These are phyloP conservation scores for Podarcis muralis DNA, from an alignment of 2,113 vertebrate genomes.

Conservation along the genomic window DNA sequence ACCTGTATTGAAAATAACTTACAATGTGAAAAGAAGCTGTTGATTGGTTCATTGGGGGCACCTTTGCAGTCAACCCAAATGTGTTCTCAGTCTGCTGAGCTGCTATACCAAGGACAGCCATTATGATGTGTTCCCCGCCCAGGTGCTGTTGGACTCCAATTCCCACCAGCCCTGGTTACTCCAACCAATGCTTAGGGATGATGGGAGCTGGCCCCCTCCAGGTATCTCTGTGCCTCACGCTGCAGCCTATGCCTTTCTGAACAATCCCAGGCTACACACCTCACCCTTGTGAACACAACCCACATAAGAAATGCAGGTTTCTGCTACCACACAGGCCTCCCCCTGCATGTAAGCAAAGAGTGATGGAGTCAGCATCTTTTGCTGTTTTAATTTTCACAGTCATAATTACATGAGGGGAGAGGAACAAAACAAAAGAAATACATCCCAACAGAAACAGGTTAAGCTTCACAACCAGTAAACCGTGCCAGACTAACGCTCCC, in stretches of 20 bases:
- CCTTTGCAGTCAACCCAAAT: background rate
- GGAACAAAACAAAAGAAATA: background rate
- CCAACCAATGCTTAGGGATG: background rate
- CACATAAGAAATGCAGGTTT: background rate
- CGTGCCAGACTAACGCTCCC: background rate
- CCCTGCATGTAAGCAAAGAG: too few species aligned
- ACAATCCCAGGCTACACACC: background rate
- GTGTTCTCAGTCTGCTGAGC: background rate
- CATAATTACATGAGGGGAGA: conserved; percentile 10
- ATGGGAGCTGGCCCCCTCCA: background rate
- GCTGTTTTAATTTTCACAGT: conserved; percentile 15
- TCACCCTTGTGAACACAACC: background rate
- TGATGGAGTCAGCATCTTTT: too few species aligned
- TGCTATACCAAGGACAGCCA: background rate
- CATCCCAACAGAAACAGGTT: background rate
- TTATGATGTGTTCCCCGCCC: too few species aligned
- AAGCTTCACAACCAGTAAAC: background rate
- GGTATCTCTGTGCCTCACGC: background rate
- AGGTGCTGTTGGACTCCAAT: background rate
- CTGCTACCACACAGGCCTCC: too few species aligned
- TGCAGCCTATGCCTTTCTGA: background rate
- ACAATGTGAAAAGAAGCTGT: background rate
- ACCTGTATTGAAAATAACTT: background rate
- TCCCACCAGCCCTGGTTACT: background rate
- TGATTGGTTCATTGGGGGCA: background rate